These are phyloP conservation scores for Loxodonta africana DNA, from an alignment of 2,113 vertebrate species.

Conservation along the genomic window DNA sequence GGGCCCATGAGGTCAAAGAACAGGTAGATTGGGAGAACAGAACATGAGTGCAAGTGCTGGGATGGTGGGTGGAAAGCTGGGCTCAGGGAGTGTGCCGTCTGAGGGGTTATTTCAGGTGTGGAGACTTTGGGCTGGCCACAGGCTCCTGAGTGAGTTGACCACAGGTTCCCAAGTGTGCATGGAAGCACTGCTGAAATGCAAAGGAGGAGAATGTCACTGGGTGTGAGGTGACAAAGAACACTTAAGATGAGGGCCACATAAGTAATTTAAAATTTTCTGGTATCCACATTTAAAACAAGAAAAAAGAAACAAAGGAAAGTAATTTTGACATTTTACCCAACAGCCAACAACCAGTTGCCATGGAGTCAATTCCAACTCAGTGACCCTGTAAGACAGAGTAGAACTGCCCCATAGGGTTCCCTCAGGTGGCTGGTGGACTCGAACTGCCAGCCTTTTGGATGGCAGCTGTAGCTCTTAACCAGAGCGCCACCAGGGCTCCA, in stretches of 20 bases:
- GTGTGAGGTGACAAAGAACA: neutral
- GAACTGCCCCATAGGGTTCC: no score
- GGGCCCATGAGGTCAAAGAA: neutral
- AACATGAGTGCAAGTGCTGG: neutral
- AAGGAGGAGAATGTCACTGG: neutral
- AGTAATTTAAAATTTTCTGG: neutral
- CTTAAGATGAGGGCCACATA: neutral
- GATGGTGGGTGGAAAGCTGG: neutral
- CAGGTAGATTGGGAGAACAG: no score
- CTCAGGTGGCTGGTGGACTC: no score
- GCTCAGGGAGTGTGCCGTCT: neutral
- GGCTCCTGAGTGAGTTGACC: neutral
- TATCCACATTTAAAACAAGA: neutral
- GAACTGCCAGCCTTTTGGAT: no score
- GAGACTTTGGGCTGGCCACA: neutral
- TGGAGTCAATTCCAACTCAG: no score
- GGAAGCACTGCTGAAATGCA: neutral
- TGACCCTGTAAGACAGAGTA: no score
- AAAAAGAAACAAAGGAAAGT: constrained; percentile 7
- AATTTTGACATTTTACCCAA: neutral
- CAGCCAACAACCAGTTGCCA: no score
- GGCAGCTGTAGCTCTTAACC: no score
- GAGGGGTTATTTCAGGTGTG: neutral
- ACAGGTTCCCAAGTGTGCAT: neutral
- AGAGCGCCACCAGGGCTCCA: no score